Base-by-base conservation (phyloP, 2,797 vertebrate genomes). In the Sparus aurata region DNA sequence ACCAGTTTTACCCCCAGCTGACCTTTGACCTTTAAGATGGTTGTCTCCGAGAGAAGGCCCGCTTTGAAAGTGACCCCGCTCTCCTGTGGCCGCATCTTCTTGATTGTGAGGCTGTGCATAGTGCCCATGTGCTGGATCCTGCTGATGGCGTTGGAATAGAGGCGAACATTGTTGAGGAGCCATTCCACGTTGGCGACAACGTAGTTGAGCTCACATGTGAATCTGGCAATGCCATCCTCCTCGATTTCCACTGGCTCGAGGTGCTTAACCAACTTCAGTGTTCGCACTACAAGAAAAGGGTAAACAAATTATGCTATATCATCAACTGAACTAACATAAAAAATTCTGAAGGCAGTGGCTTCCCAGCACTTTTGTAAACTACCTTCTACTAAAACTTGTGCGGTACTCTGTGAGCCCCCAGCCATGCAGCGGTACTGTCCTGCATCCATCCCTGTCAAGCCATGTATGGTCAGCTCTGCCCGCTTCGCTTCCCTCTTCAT, bases 151-250 rank as follows among this genome's bases (percentile, higher is more conserved):
- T 94, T 98, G 7, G 95, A 94, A 82, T 96, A 95, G 58, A 99
- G 93, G 3, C 95, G 94, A 0, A 75, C 89, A 50, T 95, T 96
- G 0, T 99, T 98, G 73, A 98, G 95, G n/a, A 97, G 94, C 98
- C 98, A 99, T 72, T 98, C 97, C 20, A 97, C 94, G 0, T 96
- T 96, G 71, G 98, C 96, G 0, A 97, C 95, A 0, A 97, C 97
- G 0, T 98, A 96, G 76, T 97, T 98, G 58, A 99, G 94, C 91
- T 99, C 97, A 0, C 97, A 99, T 0, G 95, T 96, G 93, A 98
- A 98, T n/a, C 90, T 86, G 7, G 95, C 97, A 0, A 87, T 80
- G 59, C 92, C 92, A 5, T 97, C 96, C 53, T 99, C 98, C 25
- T 94, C 95, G 0, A 94, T 89, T 77, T 98, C 96, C 53, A 95